Conservation (phyloP, 2,113 vertebrate genomes). For the Cranoglanis bouderius region DNA sequence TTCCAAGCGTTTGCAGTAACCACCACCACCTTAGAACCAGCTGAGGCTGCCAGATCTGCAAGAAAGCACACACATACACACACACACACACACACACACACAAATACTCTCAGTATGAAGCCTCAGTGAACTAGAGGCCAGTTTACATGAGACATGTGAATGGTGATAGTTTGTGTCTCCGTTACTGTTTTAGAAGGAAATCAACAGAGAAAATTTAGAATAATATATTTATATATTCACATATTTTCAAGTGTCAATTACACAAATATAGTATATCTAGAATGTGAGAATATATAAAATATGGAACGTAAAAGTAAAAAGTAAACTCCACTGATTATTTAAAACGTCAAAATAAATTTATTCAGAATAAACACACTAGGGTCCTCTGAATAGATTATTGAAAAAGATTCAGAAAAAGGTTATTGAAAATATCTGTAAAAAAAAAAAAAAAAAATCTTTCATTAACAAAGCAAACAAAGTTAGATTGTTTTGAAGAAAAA, state of each 20-base stretch:
- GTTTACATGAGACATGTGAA: not conserved
- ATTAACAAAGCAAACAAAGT: not conserved
- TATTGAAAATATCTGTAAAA: not conserved
- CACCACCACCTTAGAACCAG: slow-evolving; percentile 85
- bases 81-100: not conserved
- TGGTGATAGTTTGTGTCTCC: not conserved
- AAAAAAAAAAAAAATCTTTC: not conserved
- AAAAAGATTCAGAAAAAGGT: no score
- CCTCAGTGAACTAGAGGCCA: not conserved
- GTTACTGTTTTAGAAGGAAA: not conserved
- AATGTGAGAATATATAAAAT: not conserved
- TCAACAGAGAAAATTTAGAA: not conserved
- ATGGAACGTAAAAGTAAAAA: not conserved
- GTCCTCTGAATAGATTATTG: not conserved
- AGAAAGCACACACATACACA: not conserved
- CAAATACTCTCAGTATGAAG: not conserved
- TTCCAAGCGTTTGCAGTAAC: slow-evolving; percentile 88
- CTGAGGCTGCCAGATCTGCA: slow-evolving; percentile 84
- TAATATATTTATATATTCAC: not conserved
- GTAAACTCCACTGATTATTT: not conserved
- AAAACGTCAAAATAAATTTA: not conserved
- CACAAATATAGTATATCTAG: not conserved
- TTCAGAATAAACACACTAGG: not conserved
- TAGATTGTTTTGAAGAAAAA: no score
- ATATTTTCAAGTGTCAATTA: no score